Evolutionary conservation across 2,888 invertebrate species (phyloP).

Genomic region (Scaptomyza reducta): DNA sequence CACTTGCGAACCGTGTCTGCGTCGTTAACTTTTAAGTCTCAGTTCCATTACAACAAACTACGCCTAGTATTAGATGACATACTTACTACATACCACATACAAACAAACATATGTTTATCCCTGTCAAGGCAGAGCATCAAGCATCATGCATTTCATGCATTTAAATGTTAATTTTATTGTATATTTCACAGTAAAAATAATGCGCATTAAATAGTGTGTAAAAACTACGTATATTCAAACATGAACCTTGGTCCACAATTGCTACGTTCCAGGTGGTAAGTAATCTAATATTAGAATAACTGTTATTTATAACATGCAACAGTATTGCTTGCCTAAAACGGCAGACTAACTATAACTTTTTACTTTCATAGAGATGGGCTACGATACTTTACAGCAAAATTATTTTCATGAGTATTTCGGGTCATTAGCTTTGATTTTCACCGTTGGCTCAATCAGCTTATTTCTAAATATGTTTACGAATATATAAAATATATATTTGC

Average conservation of each 20-base stretch:
- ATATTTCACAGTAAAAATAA: conserved; percentile 72
- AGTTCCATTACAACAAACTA: conserved; percentile 44
- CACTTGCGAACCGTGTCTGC: conserved; percentile 88
- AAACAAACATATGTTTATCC: conserved; percentile 8
- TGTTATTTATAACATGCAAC: conserved; percentile 34
- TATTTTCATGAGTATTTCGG: conserved; percentile 24
- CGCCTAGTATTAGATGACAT: conserved; percentile 50
- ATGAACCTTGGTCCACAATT: conserved; percentile 46
- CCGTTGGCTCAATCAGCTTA: not conserved
- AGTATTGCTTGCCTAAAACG: conserved; percentile 54
- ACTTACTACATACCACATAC: conserved; percentile 3
- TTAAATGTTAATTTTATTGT: conserved; percentile 77
- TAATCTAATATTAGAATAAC: conserved; percentile 33
- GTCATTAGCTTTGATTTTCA: not conserved
- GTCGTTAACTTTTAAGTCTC: conserved; percentile 80
- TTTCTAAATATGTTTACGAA: conserved; percentile 15
- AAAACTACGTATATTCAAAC: conserved; percentile 48
- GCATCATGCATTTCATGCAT: conserved; percentile 64
- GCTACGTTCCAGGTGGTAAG: conserved; percentile 54
- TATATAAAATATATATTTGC: conserved; percentile 29
- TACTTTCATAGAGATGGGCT: conserved; percentile 41
- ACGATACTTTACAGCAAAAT: not conserved
- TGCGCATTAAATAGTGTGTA: conserved; percentile 66
- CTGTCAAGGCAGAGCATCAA: conserved; percentile 41
- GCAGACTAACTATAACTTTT: conserved; percentile 42